Evolutionary conservation across 2,888 invertebrate species (phyloP).

Genomic region (Ormia ochracea): DNA sequence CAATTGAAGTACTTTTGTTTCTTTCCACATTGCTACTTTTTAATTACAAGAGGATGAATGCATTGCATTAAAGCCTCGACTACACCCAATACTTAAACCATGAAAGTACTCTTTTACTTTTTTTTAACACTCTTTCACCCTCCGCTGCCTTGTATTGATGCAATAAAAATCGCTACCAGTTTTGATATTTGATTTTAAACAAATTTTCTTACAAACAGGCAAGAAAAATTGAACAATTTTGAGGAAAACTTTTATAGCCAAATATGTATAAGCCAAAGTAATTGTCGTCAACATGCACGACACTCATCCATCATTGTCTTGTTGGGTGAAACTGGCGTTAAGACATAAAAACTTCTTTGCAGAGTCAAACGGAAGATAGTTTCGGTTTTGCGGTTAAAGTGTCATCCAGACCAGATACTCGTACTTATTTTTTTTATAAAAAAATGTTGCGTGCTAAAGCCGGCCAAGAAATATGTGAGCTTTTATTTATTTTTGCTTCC

Average conservation of each 20-base stretch:
- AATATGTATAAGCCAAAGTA: background rate
- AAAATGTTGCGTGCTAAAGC: conserved; percentile 31
- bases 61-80: too few species aligned
- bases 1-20: too few species aligned
- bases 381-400: conserved; percentile 22
- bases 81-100: too few species aligned
- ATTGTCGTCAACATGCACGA: conserved; percentile 54
- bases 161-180: conserved; percentile 46
- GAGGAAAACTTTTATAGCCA: background rate
- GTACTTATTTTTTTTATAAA: conserved; percentile 10
- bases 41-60: too few species aligned
- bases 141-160: background rate
- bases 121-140: too few species aligned
- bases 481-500: conserved; percentile 9
- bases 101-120: too few species aligned
- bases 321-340: background rate
- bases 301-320: conserved; percentile 52
- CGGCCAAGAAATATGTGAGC: conserved; percentile 31
- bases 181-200: background rate
- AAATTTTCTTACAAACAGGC: background rate
- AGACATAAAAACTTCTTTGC: background rate
- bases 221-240: background rate
- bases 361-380: background rate
- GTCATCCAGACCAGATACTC: conserved; percentile 6
- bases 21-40: too few species aligned